Evolutionary conservation across 2,113 vertebrate genomes (phyloP).

Genomic region (Crocuta crocuta): DNA sequence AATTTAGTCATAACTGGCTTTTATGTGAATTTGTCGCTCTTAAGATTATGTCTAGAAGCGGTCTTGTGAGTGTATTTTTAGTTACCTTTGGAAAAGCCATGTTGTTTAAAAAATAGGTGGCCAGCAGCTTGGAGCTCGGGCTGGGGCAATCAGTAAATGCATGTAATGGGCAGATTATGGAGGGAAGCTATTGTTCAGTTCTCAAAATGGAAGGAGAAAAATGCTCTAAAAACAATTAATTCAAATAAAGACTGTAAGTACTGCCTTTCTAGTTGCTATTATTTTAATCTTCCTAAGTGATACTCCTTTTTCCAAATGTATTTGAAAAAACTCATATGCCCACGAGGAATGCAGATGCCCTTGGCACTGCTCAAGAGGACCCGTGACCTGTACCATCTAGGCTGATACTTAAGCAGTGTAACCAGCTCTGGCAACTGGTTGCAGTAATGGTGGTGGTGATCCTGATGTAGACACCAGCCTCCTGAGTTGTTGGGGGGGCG

Average conservation of each 20-base stretch:
- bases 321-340: background rate
- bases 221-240: background rate
- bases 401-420: accelerated
- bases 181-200: background rate
- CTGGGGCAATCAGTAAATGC: background rate
- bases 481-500: background rate
- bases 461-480: no score
- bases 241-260: background rate
- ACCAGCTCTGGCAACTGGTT: accelerated
- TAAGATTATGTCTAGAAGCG: background rate
- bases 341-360: background rate
- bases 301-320: background rate
- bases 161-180: background rate
- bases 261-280: background rate
- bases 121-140: background rate
- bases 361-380: background rate
- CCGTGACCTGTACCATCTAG: background rate
- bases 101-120: background rate
- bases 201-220: background rate
- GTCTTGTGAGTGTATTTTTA: slow-evolving; percentile 5
- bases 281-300: slow-evolving; percentile 18
- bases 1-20: background rate
- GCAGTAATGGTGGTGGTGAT: background rate
- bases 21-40: background rate
- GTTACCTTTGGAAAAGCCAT: background rate